A percentile compares a stretch with the other conserved stretches of the same genome.
phyloP scores from a whole-genome alignment of 2,888 invertebrate genomes.

The Rhaphigaster nebulosa region DNA sequence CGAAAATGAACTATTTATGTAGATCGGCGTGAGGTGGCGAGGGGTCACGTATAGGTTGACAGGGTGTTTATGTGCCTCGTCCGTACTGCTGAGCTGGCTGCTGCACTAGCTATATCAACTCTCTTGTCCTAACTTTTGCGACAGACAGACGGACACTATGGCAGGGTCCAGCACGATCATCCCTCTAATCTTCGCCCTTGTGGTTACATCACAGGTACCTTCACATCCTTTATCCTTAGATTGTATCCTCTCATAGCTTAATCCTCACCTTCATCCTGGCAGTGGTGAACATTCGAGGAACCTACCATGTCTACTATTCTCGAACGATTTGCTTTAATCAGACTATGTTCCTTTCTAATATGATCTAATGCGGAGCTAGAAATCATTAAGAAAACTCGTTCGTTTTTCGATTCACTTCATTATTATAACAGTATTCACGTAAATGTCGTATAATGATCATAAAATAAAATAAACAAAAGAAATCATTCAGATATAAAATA shows the following conservation, averaged over 20 bases:
- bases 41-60: constrained; percentile 15
- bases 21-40: not conserved
- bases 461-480: not conserved
- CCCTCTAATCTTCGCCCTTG: constrained; percentile 30
- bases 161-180: constrained; percentile 25
- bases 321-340: not conserved
- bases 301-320: not conserved
- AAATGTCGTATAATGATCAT: not conserved
- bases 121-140: not conserved
- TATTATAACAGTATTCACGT: not conserved
- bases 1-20: constrained; percentile 19
- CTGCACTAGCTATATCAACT: constrained; percentile 21
- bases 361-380: not conserved
- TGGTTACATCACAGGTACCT: constrained; percentile 32
- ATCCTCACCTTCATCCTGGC: not conserved
- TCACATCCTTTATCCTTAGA: constrained; percentile 4
- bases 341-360: not conserved
- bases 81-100: constrained; percentile 41
- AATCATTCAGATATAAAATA: too few species aligned
- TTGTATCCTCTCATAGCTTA: not conserved
- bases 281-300: not conserved
- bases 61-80: not conserved
- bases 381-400: not conserved
- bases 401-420: not conserved
- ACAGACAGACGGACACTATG: constrained; percentile 28